These are phyloP conservation scores for Clarias laeviceps DNA, from an alignment of 2,797 vertebrate genomes.

Conservation along the genomic window DNA sequence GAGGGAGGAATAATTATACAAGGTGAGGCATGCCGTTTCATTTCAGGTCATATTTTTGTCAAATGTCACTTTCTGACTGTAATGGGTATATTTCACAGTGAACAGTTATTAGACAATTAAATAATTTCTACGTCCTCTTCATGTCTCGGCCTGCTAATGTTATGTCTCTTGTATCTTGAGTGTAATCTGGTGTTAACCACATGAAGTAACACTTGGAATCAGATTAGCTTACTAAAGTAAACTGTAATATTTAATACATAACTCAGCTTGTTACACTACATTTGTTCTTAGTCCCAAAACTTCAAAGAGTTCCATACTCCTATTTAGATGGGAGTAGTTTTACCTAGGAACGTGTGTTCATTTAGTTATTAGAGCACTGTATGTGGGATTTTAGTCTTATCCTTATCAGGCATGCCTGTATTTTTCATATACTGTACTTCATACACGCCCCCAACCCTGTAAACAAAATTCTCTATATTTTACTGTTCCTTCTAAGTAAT, in stretches of 20 bases:
- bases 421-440: neutral
- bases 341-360: neutral
- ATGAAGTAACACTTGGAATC: no score
- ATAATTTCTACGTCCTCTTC: neutral
- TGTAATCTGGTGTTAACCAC: no score
- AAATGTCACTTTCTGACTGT: neutral
- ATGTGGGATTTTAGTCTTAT: neutral
- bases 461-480: neutral
- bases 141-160: neutral
- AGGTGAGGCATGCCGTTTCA: neutral
- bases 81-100: neutral
- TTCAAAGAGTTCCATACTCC: neutral
- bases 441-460: no score
- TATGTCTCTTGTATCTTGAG: no score
- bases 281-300: neutral
- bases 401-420: neutral
- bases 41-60: neutral
- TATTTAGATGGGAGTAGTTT: neutral
- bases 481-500: neutral
- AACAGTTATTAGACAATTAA: neutral
- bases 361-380: neutral
- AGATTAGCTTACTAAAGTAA: neutral
- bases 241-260: neutral
- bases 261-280: neutral
- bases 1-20: neutral